Evolutionary conservation across 2,113 vertebrate species (phyloP).

Genomic region (Equus przewalskii): DNA sequence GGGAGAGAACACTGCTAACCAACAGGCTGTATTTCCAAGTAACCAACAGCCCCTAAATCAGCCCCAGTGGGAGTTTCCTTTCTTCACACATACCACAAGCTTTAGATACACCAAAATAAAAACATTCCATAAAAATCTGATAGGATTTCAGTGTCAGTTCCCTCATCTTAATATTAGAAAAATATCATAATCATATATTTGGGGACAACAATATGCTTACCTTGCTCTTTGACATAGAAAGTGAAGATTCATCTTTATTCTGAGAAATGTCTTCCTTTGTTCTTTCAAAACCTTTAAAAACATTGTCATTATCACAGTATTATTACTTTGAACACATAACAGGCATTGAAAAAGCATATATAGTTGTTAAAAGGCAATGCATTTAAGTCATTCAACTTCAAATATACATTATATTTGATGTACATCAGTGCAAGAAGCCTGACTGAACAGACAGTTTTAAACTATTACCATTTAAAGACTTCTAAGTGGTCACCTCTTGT

Average conservation of each 20-base stretch:
- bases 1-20: neutral
- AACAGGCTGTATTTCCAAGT: neutral
- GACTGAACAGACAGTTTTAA: neutral
- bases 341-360: neutral
- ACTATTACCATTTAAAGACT: neutral
- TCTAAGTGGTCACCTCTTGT: neutral
- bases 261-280: slow-evolving; percentile 95
- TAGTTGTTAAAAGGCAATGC: neutral
- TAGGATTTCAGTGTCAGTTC: neutral
- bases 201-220: slow-evolving; percentile 85
- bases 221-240: slow-evolving; percentile 99
- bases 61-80: neutral
- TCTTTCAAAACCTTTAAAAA: slow-evolving; percentile 94
- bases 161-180: slow-evolving; percentile 13
- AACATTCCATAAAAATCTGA: neutral
- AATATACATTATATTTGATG: slow-evolving; percentile 13
- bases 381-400: slow-evolving; percentile 16
- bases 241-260: slow-evolving; percentile 93
- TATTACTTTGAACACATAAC: neutral
- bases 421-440: neutral
- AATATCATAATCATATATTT: neutral
- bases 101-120: slow-evolving; percentile 39
- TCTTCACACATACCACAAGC: neutral
- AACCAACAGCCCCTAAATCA: neutral
- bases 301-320: slow-evolving; percentile 58